Conservation (phyloP, 2,113 vertebrate genomes). For the Colossoma macropomum region DNA sequence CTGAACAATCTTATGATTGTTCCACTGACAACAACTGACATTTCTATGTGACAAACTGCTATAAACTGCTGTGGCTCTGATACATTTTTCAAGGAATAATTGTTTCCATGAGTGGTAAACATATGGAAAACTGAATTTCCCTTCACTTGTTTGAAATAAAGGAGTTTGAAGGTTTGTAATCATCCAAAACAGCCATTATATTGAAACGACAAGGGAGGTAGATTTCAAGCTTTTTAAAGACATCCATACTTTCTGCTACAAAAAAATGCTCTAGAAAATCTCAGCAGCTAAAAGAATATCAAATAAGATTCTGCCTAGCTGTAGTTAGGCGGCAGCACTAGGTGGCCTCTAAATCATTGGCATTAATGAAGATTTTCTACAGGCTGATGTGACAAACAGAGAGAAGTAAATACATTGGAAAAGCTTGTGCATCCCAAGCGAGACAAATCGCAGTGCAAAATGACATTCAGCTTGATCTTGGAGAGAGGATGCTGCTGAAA, state of each 20-base stretch:
- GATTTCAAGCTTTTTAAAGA: not conserved
- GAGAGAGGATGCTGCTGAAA: constrained; percentile 72
- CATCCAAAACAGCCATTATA: too few species aligned
- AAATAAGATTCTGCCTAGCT: constrained; percentile 43
- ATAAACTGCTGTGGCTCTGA: too few species aligned
- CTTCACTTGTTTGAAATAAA: too few species aligned
- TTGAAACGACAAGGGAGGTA: not conserved
- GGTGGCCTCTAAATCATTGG: constrained; percentile 56
- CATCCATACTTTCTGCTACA: too few species aligned
- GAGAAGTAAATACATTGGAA: constrained; percentile 64
- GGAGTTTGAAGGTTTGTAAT: too few species aligned
- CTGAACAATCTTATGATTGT: too few species aligned
- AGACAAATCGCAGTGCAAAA: constrained; percentile 72
- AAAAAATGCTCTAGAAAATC: not conserved
- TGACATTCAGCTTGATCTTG: constrained; percentile 75
- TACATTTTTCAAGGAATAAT: too few species aligned
- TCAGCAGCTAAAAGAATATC: not conserved
- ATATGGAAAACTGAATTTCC: too few species aligned
- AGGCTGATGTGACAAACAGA: constrained; percentile 72
- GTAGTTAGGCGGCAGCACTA: constrained; percentile 23
- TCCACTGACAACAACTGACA: too few species aligned
- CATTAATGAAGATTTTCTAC: constrained; percentile 67
- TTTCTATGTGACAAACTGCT: too few species aligned
- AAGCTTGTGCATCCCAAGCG: constrained; percentile 60
- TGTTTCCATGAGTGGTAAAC: too few species aligned